phyloP scores from a whole-genome alignment of 1,140 invertebrate species.

The Trichomalopsis sarcophagae region DNA sequence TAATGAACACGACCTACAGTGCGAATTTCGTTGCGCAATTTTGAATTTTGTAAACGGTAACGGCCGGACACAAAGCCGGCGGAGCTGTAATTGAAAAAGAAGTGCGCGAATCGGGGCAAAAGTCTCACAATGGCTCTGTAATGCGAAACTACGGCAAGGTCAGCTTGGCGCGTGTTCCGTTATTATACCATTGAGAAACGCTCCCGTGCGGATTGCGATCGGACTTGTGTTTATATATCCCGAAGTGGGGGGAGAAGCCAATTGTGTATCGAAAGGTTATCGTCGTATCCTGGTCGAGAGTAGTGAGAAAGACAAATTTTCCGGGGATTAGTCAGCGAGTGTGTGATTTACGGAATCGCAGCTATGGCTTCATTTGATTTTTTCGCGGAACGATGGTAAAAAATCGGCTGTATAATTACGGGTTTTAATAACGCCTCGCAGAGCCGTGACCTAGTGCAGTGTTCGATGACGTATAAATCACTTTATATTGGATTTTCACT shows the following conservation, averaged over 20 bases:
- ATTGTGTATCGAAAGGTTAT: background rate
- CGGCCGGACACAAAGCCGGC: background rate
- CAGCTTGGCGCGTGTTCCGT: background rate
- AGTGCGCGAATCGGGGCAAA: background rate
- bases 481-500: no score
- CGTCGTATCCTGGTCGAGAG: background rate
- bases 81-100: background rate
- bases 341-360: background rate
- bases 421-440: background rate
- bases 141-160: background rate
- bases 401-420: background rate
- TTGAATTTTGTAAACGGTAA: background rate
- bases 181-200: conserved; percentile 9
- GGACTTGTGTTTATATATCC: background rate
- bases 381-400: background rate
- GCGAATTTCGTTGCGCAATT: background rate
- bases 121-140: background rate
- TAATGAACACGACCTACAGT: background rate
- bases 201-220: background rate
- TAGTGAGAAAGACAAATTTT: background rate
- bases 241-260: background rate
- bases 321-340: background rate
- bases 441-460: background rate
- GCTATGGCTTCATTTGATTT: background rate
- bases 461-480: background rate